A percentile compares a stretch with the other conserved stretches of the same genome.
Conservation (phyloP, 2,113 vertebrate species). For the Oriolus oriolus region DNA sequence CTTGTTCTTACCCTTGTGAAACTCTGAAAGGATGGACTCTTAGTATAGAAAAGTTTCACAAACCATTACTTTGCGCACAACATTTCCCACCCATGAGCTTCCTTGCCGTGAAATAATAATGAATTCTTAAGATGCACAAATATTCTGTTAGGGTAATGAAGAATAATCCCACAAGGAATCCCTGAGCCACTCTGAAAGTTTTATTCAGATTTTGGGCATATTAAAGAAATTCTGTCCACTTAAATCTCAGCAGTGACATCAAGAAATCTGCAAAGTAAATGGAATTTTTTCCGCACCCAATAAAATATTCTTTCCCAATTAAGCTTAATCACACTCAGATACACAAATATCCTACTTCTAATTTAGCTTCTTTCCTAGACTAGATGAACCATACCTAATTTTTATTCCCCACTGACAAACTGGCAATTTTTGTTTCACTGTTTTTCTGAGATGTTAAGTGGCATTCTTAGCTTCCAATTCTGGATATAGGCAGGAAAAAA, state of each 20-base stretch:
- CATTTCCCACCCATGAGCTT: not conserved
- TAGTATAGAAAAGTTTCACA: not conserved
- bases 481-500: not conserved
- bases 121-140: not conserved
- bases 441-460: not conserved
- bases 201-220: not conserved
- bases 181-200: not conserved
- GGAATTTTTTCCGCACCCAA: not conserved
- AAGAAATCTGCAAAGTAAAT: slow-evolving; percentile 3
- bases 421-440: not conserved
- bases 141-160: not conserved
- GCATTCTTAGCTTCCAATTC: not conserved
- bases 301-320: not conserved
- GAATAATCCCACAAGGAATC: not conserved
- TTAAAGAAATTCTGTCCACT: not conserved
- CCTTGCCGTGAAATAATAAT: not conserved
- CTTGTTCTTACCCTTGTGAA: not conserved
- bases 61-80: not conserved
- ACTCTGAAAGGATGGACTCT: not conserved
- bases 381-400: not conserved
- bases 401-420: not conserved
- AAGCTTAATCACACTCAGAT: not conserved
- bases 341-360: not conserved
- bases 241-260: not conserved
- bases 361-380: not conserved